These are phyloP conservation scores for Poeciliopsis turneri DNA, from an alignment of 2,797 vertebrate species.

Conservation along the genomic window DNA sequence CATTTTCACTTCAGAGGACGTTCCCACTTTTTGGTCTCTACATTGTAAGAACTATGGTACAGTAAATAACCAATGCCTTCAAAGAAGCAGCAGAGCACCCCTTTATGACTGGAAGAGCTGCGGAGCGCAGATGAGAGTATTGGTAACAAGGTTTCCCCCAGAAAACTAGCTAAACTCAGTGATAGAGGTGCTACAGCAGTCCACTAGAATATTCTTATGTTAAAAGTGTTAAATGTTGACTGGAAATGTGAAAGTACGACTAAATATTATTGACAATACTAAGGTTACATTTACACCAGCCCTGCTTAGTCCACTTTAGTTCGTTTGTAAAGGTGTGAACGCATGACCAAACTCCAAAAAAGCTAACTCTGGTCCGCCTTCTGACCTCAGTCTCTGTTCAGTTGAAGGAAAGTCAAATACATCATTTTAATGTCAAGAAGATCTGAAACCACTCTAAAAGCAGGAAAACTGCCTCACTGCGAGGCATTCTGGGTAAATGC, in stretches of 20 bases:
- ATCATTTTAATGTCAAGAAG: no score
- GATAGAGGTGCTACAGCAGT: neutral
- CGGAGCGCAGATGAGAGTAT: neutral
- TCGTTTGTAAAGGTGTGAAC: neutral
- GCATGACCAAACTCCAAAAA: no score
- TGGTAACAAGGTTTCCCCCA: neutral
- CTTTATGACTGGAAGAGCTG: neutral
- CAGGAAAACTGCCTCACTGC: no score
- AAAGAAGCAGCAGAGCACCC: neutral
- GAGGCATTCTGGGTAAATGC: no score
- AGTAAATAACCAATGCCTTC: neutral
- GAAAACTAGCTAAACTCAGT: neutral
- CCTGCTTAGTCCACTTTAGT: neutral
- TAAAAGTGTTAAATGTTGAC: neutral
- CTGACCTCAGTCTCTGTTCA: no score
- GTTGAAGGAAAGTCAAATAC: no score
- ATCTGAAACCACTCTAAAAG: no score
- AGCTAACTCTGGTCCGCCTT: no score
- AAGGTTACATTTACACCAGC: neutral
- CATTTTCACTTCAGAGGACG: neutral
- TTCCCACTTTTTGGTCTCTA: neutral
- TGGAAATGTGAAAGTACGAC: neutral
- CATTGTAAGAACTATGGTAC: neutral
- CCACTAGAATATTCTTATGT: neutral
- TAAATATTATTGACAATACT: neutral